phyloP scores from a whole-genome alignment of 2,113 vertebrate species.

The Corythornis madagascariensis region DNA sequence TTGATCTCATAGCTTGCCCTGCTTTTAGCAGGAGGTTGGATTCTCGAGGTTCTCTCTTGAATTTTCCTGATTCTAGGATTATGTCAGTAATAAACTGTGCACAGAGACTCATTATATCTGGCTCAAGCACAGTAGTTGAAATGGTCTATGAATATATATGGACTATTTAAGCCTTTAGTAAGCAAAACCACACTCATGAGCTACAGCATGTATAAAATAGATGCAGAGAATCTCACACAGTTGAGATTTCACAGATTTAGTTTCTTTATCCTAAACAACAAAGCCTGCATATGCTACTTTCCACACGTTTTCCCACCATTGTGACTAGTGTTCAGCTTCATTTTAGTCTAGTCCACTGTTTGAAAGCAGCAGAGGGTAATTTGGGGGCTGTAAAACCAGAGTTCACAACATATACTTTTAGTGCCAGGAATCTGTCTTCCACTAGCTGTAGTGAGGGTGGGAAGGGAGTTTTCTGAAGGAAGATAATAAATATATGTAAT shows the following conservation, averaged over 20 bases:
- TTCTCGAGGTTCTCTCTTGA: neutral
- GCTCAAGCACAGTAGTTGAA: neutral
- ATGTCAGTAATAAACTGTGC: neutral
- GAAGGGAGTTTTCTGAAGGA: neutral
- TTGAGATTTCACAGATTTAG: neutral
- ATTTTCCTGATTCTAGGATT: neutral
- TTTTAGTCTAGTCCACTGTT: neutral
- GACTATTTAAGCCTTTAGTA: neutral
- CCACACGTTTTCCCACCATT: neutral
- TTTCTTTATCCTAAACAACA: neutral
- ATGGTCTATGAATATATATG: neutral
- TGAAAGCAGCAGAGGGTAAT: neutral
- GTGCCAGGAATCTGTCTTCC: neutral
- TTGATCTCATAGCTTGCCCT: neutral
- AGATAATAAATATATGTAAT: too few species aligned
- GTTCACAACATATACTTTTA: neutral
- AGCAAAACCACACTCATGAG: neutral
- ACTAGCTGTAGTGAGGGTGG: neutral
- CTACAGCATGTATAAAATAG: neutral
- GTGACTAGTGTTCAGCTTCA: neutral
- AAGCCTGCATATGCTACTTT: neutral
- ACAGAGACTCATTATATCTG: neutral
- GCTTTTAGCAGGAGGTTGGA: neutral
- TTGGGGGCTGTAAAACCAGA: neutral
- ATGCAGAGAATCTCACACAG: neutral